These are phyloP conservation scores for Rallus limicola DNA, from an alignment of 2,113 vertebrate species.

Conservation along the genomic window DNA sequence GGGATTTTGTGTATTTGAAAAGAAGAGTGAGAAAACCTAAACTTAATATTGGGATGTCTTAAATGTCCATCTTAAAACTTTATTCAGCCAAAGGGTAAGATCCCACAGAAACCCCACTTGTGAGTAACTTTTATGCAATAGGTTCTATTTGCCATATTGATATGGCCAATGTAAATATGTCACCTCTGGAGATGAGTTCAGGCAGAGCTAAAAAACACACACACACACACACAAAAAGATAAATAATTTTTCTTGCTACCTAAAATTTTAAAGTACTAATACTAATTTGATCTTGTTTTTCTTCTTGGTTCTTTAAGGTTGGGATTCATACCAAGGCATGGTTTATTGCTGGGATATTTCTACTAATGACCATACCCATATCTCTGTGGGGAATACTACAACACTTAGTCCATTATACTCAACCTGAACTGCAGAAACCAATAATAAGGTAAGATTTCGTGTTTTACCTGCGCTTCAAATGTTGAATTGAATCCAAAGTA, in stretches of 20 bases:
- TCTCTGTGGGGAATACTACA: slow-evolving; percentile 97
- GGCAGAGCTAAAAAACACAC: no score
- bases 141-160: no score
- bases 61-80: neutral
- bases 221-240: neutral
- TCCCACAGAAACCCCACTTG: no score
- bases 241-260: neutral
- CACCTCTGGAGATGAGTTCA: no score
- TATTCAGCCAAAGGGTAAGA: no score
- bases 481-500: neutral
- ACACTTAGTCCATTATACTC: slow-evolving; percentile 96
- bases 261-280: neutral
- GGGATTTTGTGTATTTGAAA: neutral
- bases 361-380: slow-evolving; percentile 95
- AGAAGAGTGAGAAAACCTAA: neutral
- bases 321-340: slow-evolving; percentile 94
- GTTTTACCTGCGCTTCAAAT: neutral
- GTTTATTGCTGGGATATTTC: slow-evolving; percentile 97
- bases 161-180: no score
- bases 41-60: neutral
- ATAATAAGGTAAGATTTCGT: slow-evolving; percentile 88
- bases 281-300: neutral
- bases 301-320: slow-evolving; percentile 76
- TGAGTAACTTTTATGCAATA: no score
- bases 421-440: slow-evolving; percentile 95